phyloP scores from a whole-genome alignment of 2,113 vertebrate species.

The Diphyllodes magnificus region DNA sequence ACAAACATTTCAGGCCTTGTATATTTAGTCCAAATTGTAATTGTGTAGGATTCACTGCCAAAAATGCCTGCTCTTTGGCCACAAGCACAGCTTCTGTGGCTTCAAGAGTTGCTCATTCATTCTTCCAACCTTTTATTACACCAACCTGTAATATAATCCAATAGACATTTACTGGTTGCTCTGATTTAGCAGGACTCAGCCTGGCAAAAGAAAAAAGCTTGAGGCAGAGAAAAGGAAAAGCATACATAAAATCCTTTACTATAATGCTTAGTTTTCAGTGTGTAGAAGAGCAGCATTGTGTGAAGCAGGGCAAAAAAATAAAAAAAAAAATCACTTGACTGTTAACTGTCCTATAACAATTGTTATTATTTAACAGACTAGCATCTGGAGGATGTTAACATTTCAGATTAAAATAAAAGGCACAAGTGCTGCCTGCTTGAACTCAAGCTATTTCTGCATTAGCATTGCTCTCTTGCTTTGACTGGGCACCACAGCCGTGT shows the following conservation, averaged over 20 bases:
- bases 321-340: background rate
- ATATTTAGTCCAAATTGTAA: background rate
- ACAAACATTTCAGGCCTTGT: background rate
- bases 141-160: conserved; percentile 45
- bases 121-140: conserved; percentile 54
- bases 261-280: background rate
- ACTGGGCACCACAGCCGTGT: background rate
- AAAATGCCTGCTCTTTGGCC: conserved; percentile 22
- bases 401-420: conserved; percentile 41
- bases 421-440: conserved; percentile 27
- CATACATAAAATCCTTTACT: background rate
- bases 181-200: background rate
- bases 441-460: conserved; percentile 20
- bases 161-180: conserved; percentile 11
- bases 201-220: background rate
- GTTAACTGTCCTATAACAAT: conserved; percentile 12
- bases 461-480: background rate
- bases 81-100: conserved; percentile 27
- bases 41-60: background rate
- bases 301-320: background rate
- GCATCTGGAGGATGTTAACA: conserved; percentile 37
- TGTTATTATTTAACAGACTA: conserved; percentile 27
- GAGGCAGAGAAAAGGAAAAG: background rate
- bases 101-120: conserved; percentile 38
- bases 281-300: background rate